phyloP scores from a whole-genome alignment of 2,113 vertebrate species.

The Hymenochirus boettgeri region DNA sequence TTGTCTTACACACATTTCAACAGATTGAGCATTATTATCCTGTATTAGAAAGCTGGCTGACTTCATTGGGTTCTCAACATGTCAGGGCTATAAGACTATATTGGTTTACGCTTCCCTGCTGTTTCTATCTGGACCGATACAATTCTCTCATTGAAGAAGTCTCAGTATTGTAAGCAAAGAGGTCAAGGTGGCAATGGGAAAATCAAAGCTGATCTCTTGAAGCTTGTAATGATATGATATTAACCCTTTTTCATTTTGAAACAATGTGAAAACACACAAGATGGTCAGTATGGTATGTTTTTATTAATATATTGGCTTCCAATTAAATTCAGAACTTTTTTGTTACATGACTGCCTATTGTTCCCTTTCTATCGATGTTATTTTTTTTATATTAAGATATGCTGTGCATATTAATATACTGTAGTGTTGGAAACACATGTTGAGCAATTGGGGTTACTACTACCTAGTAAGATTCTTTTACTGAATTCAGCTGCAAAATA shows the following conservation, averaged over 20 bases:
- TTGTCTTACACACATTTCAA: slow-evolving; percentile 39
- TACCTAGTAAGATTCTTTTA: too few relatives aligned
- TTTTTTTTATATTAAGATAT: too few relatives aligned
- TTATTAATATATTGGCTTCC: too few relatives aligned
- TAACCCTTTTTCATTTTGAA: slow-evolving; percentile 18
- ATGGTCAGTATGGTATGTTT: too few relatives aligned
- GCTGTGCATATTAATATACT: too few relatives aligned
- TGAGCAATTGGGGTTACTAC: too few relatives aligned
- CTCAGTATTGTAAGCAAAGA: slow-evolving; percentile 36
- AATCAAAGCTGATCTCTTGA: slow-evolving; percentile 50
- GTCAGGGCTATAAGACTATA: slow-evolving; percentile 53
- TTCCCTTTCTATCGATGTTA: too few relatives aligned
- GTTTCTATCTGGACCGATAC: slow-evolving; percentile 50
- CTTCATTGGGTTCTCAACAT: slow-evolving; percentile 43
- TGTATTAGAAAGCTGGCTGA: slow-evolving; percentile 52
- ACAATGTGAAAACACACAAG: too few relatives aligned
- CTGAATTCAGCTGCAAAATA: too few relatives aligned
- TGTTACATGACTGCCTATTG: too few relatives aligned
- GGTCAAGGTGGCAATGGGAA: slow-evolving; percentile 47
- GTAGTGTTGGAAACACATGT: too few relatives aligned
- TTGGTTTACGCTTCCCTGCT: slow-evolving; percentile 59
- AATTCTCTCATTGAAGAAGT: slow-evolving; percentile 42
- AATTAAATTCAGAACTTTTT: too few relatives aligned
- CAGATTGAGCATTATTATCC: slow-evolving; percentile 55
- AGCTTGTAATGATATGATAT: neutral